Evolutionary conservation across 2,797 vertebrate species (phyloP).

Genomic region (Pipistrellus nathusii): DNA sequence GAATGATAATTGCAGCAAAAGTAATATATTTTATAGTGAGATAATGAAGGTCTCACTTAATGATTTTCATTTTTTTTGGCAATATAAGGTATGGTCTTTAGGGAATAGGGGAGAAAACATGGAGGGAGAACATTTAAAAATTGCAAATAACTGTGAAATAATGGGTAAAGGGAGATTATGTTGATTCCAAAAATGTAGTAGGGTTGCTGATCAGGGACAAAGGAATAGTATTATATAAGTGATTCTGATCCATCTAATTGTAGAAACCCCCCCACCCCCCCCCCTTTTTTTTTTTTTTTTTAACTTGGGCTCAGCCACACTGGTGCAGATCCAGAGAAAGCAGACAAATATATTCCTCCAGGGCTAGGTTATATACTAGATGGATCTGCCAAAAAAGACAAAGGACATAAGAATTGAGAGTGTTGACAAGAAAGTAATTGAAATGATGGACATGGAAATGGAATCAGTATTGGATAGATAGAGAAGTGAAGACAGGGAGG

Average conservation of each 20-base stretch:
- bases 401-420: not conserved
- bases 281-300: too few relatives aligned
- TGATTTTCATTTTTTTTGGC: not conserved
- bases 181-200: not conserved
- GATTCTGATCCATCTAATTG: not conserved
- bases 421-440: slow-evolving; percentile 43
- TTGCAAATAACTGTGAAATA: slow-evolving; percentile 36
- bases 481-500: not conserved
- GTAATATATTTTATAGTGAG: not conserved
- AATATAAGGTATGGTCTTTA: not conserved
- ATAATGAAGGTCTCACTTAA: not conserved
- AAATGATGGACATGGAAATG: not conserved
- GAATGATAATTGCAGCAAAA: not conserved
- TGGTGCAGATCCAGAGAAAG: not conserved
- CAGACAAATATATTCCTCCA: not conserved
- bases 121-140: not conserved
- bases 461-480: not conserved
- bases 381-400: slow-evolving; percentile 1
- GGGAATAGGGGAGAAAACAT: not conserved
- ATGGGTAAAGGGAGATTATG: not conserved
- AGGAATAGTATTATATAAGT: not conserved
- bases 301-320: not conserved
- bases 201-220: not conserved
- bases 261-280: not conserved
- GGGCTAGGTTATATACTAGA: not conserved